phyloP scores from a whole-genome alignment of 1,140 invertebrate genomes.

The Zaprionus ornatus region DNA sequence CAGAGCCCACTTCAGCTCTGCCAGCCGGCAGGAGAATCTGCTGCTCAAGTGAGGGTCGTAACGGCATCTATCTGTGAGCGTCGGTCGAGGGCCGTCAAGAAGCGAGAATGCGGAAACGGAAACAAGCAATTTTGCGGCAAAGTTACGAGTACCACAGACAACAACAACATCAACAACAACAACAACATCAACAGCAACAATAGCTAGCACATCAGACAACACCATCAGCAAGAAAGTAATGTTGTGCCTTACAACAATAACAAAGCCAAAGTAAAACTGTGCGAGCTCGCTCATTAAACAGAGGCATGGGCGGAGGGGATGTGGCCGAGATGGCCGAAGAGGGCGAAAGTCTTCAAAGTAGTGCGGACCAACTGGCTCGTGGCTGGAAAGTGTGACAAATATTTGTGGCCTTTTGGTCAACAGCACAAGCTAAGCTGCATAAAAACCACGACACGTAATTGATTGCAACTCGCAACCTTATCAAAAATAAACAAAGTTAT shows the following conservation, averaged over 20 bases:
- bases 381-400: conserved; percentile 45
- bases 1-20: conserved; percentile 47
- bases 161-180: conserved; percentile 24
- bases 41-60: conserved; percentile 75
- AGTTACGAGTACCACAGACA: conserved; percentile 77
- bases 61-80: conserved; percentile 80
- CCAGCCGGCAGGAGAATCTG: conserved; percentile 58
- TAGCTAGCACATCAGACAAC: conserved; percentile 15
- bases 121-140: conserved; percentile 83
- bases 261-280: conserved; percentile 30
- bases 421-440: conserved; percentile 7
- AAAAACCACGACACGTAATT: conserved; percentile 2
- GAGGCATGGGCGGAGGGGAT: background rate
- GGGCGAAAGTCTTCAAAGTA: conserved; percentile 29
- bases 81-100: conserved; percentile 40
- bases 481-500: background rate
- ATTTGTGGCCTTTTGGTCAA: conserved; percentile 42
- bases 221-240: conserved; percentile 40
- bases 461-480: background rate
- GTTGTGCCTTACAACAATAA: conserved; percentile 49
- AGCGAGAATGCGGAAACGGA: conserved; percentile 72
- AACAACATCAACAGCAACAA: no score
- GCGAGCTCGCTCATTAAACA: conserved; percentile 40
- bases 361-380: conserved; percentile 22
- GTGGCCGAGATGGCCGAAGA: background rate